These are phyloP conservation scores for Sigmodon hispidus DNA, from an alignment of 2,113 vertebrate species.

Conservation along the genomic window DNA sequence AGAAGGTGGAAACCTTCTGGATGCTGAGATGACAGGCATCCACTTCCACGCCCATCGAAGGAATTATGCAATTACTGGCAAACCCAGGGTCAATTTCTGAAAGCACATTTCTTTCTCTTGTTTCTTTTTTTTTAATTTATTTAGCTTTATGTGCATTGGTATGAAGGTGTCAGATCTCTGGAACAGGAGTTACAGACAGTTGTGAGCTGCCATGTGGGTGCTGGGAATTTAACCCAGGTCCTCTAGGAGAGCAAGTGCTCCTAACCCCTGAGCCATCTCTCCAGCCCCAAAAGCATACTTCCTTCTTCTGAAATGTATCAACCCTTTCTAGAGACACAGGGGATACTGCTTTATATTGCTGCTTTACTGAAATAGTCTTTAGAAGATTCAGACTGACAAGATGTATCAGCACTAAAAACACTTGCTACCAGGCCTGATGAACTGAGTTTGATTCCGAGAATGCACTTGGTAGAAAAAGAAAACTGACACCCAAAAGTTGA, in stretches of 20 bases:
- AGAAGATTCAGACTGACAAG: background rate
- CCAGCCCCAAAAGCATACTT: slow-evolving; percentile 12
- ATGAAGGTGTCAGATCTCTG: too few relatives aligned
- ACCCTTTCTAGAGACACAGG: background rate
- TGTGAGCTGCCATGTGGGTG: too few relatives aligned
- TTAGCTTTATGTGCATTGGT: too few relatives aligned
- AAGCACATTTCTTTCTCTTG: background rate
- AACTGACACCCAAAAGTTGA: background rate
- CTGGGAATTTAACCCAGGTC: too few relatives aligned
- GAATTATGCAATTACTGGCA: slow-evolving; percentile 19
- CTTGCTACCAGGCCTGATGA: background rate
- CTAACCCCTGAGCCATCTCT: too few relatives aligned
- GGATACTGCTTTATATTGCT: background rate
- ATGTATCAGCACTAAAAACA: background rate
- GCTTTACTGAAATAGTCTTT: slow-evolving; percentile 30
- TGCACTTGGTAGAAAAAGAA: background rate
- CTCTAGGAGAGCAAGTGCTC: too few relatives aligned
- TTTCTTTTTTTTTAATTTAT: too few relatives aligned
- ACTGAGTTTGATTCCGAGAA: background rate
- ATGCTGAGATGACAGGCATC: background rate
- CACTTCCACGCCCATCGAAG: background rate
- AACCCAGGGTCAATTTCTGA: slow-evolving; percentile 43
- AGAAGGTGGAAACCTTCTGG: background rate
- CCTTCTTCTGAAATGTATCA: slow-evolving; percentile 10
- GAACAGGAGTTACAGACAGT: too few relatives aligned